Evolutionary conservation across 1,140 invertebrate species (phyloP), one percentile per base, ranked within the genome.

Genomic region (Phymastichus coffea): DNA sequence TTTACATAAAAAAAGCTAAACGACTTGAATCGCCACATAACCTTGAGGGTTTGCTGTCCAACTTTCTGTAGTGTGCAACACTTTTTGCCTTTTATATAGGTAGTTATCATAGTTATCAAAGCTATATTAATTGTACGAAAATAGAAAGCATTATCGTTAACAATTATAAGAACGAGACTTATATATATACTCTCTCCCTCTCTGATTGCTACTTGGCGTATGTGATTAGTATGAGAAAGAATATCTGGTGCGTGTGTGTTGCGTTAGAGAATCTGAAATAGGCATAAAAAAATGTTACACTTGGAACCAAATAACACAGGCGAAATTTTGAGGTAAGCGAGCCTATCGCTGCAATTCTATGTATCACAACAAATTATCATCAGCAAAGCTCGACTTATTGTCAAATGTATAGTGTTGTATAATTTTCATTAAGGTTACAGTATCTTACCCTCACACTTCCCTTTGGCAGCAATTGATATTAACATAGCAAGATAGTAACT

Each of bases 311-410:
- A 15, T 51, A n/a, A n/a, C n/a, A 48, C 57, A 26, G 51, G 25
- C 25, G 51, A 60, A 26, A 48, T 60, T 15, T 43, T 60, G 57
- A 60, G 57, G 57, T 60, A 60, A 60, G 57, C 57, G 57, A 54
- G 51, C 33, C 22, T 54, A n/a, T 60, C 19, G 43, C 57, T 38
- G 56, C 3, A 49, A 38, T 48, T 60, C 30, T 40, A 46, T 46
- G 38, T 23, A 8, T 52, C 22, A 58, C 23, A 59, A 46, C 30
- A 7, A 43, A 33, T 22, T 15, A 25, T 52, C 40, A 52, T 28
- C 23, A 38, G 33, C 33, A 37, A 30, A 60, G 38, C 38, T 53
- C 49, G 43, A 48, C n/a, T n/a, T n/a, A n/a, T n/a, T n/a, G n/a
- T n/a, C n/a, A n/a, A n/a, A n/a, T n/a, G n/a, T n/a, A n/a, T n/a